Base-by-base conservation (phyloP, 2,888 invertebrate genomes). In the Meliscaeva auricollis region DNA sequence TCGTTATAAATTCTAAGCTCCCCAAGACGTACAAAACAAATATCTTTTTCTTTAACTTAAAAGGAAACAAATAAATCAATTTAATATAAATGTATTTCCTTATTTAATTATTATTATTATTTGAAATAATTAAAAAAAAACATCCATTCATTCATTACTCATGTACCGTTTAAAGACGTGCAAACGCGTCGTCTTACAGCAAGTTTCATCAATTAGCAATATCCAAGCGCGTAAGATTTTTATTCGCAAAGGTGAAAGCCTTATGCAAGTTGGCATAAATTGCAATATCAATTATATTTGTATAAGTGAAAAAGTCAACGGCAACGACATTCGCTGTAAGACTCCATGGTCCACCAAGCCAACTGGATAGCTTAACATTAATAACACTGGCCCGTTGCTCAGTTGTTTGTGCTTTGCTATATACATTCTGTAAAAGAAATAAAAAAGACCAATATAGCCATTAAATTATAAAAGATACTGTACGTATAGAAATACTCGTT, bases 301-400 rank as follows among this genome's bases (percentile, higher is more conserved):
- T 96, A 17, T 94, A 94, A 82, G 95, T 93, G 89, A 96, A 95
- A 90, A 95, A 96, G 91, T 96, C 96, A 6, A 95, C 94, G 0
- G 96, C 94, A 2, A 96, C 94, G 30, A 96, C 94, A 90, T 96
- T 96, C 9, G 95, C 95, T 72, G 93, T 93, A 13, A 93, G 91
- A 56, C 94, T 93, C 96, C 96, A 96, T 48, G 93, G 93, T 6
- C 94, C 94, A 66, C 93, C 90, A 20, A 96, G 94, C 93, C 96
- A 95, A 35, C 93, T 92, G 0, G 95, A 95, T 0, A 97, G 93
- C 89, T 96, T 94, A 44, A 94, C 93, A 91, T 97, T 97, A 13
- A 91, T 89, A 9, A 88, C 79, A 1, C 89, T 88, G 0, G 92
- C 91, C 13, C 91, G 90, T 82, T 92, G 90, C 73, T 90, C 89